Evolutionary conservation across 2,113 vertebrate genomes (phyloP).

Genomic region (Potamarius usumacintae): DNA sequence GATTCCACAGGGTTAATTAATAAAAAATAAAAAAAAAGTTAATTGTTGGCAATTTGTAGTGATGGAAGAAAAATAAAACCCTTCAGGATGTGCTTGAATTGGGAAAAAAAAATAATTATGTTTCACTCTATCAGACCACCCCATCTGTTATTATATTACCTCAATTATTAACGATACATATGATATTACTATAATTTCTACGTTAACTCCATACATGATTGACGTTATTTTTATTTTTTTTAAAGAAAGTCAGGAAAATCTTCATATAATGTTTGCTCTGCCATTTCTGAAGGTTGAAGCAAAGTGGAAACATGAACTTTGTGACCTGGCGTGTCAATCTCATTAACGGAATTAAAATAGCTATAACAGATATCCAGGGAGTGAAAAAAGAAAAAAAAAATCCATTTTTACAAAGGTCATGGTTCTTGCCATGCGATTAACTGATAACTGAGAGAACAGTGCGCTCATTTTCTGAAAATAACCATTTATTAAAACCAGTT

Average conservation of each 20-base stretch:
- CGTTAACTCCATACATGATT: not conserved
- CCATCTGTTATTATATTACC: not conserved
- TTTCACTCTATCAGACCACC: not conserved
- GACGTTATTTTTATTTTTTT: not conserved
- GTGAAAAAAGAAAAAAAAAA: not conserved
- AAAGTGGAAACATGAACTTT: not conserved
- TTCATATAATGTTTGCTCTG: not conserved
- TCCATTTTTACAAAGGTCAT: not conserved
- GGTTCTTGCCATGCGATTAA: not conserved
- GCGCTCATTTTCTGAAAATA: not conserved
- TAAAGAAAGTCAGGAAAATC: not conserved
- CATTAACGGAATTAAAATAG: slow-evolving; percentile 3
- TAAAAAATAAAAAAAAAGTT: not conserved
- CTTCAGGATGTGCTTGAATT: not conserved
- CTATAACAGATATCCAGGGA: not conserved
- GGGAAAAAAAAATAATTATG: not conserved
- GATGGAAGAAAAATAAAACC: not conserved
- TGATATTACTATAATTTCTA: not conserved
- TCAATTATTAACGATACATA: not conserved
- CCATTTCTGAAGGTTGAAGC: not conserved
- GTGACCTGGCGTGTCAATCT: not conserved
- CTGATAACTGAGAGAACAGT: not conserved
- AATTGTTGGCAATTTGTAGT: not conserved
- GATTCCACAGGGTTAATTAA: not conserved
- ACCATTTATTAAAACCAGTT: not conserved